Percentiles rank a stretch among this genome's conserved stretches.
These are phyloP conservation scores for Platygyra sinensis DNA, from an alignment of 64 coral and sea anemone genomes.

Conservation along the genomic window DNA sequence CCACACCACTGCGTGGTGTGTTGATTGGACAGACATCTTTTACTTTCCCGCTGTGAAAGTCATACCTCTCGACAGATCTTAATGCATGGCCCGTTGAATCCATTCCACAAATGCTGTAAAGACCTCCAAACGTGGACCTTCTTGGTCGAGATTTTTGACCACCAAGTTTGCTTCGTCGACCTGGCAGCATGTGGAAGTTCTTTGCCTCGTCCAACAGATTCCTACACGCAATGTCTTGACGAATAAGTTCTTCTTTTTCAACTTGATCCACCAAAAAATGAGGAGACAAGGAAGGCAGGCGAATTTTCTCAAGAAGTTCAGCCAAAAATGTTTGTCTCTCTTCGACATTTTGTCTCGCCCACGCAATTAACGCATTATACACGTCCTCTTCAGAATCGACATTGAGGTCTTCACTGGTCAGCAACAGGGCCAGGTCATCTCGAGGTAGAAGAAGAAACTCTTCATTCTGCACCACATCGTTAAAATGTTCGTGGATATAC, in stretches of 20 bases:
- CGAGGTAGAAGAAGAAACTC: conserved; percentile 78
- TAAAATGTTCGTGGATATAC: conserved; percentile 84
- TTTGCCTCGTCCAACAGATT: conserved; percentile 86
- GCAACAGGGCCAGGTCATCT: conserved; percentile 57
- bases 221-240: conserved; percentile 80
- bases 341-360: conserved; percentile 73
- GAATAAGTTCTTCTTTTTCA: conserved; percentile 92
- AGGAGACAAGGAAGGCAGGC: conserved; percentile 77
- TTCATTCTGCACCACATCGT: conserved; percentile 83
- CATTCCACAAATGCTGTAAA: conserved; percentile 93
- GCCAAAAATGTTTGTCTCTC: conserved; percentile 72
- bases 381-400: conserved; percentile 90
- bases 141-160: conserved; percentile 48
- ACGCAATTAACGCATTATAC: conserved; percentile 77
- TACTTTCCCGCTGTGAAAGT: conserved; percentile 84
- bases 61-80: conserved; percentile 74
- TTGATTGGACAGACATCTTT: conserved; percentile 61
- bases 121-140: conserved; percentile 62
- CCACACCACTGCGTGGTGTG: conserved; percentile 71
- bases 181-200: conserved; percentile 83
- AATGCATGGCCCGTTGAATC: conserved; percentile 87
- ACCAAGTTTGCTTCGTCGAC: conserved; percentile 48
- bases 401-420: conserved; percentile 82
- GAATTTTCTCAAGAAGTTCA: conserved; percentile 69
- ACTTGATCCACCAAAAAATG: conserved; percentile 85